These are phyloP conservation scores for Podarcis muralis DNA, from an alignment of 2,113 vertebrate genomes.

Conservation along the genomic window DNA sequence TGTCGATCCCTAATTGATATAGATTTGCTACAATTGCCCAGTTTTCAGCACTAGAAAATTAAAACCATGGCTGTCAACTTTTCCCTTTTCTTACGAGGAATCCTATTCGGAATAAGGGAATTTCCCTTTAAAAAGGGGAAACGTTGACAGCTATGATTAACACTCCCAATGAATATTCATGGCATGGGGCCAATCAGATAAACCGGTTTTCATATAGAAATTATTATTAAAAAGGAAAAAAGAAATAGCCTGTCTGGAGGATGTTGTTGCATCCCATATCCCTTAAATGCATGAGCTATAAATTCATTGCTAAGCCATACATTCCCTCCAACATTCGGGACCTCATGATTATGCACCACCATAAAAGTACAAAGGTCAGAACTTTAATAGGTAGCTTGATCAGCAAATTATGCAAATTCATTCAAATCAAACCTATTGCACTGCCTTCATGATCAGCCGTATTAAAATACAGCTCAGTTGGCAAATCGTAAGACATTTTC, in stretches of 20 bases:
- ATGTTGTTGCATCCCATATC: not conserved
- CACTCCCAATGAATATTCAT: constrained; percentile 11
- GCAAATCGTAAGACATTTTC: constrained; percentile 27
- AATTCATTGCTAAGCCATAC: constrained; percentile 25
- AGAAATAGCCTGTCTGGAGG: not conserved
- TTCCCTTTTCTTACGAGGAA: too few relatives aligned
- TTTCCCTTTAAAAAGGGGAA: too few relatives aligned
- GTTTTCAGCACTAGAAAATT: not conserved
- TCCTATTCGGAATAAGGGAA: too few relatives aligned
- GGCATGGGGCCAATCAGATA: not conserved
- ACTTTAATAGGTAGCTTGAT: constrained; percentile 61
- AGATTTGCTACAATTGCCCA: not conserved
- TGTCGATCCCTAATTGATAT: too few relatives aligned
- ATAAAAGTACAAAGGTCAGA: constrained; percentile 61
- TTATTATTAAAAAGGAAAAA: not conserved
- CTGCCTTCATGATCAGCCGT: constrained; percentile 45
- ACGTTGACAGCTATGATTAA: not conserved
- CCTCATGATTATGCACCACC: constrained; percentile 51
- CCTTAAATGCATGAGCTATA: not conserved
- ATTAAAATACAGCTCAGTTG: constrained; percentile 18
- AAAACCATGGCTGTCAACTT: too few relatives aligned
- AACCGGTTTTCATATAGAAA: not conserved
- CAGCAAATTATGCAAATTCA: constrained; percentile 61
- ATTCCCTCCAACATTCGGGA: constrained; percentile 23
- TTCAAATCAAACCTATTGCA: constrained; percentile 47